Percentiles rank a stretch among this genome's conserved stretches.
These are phyloP conservation scores for Phaethornis superciliosus DNA, from an alignment of 2,113 vertebrate genomes.

Conservation along the genomic window DNA sequence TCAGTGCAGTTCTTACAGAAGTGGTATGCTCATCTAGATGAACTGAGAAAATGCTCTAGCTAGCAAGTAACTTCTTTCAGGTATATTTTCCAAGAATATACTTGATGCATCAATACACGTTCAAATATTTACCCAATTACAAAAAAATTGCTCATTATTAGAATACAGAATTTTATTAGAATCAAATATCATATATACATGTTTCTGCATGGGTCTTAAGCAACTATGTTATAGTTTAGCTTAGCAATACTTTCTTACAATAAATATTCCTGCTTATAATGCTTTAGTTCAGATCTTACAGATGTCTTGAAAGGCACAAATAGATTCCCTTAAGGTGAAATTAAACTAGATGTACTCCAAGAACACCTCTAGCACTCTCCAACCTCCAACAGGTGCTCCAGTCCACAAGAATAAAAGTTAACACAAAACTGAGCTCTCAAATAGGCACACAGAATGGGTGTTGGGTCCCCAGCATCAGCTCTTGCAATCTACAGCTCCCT, in stretches of 20 bases:
- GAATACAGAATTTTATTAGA: not conserved
- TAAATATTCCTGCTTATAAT: not conserved
- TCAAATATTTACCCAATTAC: not conserved
- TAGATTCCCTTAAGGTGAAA: not conserved
- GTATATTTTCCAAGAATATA: not conserved
- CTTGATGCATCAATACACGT: not conserved
- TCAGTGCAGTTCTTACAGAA: not conserved
- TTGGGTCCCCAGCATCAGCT: not conserved
- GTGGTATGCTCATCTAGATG: not conserved
- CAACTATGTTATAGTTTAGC: not conserved
- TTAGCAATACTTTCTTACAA: not conserved
- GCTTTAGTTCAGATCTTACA: not conserved
- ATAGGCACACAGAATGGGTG: not conserved
- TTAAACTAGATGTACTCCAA: not conserved
- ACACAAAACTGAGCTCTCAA: not conserved
- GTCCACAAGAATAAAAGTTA: not conserved
- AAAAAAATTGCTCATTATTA: not conserved
- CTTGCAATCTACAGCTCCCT: not conserved
- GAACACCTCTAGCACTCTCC: not conserved
- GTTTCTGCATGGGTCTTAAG: rapidly evolving
- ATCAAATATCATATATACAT: rapidly evolving
- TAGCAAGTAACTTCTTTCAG: not conserved
- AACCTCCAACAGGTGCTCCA: not conserved
- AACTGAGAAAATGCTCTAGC: not conserved
- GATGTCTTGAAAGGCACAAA: not conserved